Evolutionary conservation across 2,113 vertebrate species (phyloP).

Genomic region (Elephas maximus): DNA sequence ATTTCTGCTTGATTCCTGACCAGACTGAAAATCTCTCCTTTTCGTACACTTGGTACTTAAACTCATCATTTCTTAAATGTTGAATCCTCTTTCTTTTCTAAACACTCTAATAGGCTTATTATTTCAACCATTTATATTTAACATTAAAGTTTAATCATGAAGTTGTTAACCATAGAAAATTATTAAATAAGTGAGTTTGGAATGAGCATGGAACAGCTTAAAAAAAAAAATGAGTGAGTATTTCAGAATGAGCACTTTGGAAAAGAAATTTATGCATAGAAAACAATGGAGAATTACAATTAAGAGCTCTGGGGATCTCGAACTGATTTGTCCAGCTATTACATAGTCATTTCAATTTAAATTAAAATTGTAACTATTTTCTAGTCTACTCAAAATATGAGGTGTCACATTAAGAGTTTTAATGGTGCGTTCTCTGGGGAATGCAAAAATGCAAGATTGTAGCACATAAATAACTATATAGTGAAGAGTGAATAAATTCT

Average conservation of each 20-base stretch:
- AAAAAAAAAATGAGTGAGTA: slow-evolving; percentile 85
- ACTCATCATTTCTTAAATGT: slow-evolving; percentile 66
- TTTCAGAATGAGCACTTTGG: slow-evolving; percentile 86
- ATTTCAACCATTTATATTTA: slow-evolving; percentile 88
- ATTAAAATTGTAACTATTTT: slow-evolving; percentile 92
- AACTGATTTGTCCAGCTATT: slow-evolving; percentile 90
- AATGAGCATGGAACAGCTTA: slow-evolving; percentile 79
- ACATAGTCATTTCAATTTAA: slow-evolving; percentile 92
- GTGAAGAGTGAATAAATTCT: slow-evolving; percentile 84
- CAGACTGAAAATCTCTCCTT: neutral
- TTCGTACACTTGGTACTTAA: slow-evolving; percentile 40
- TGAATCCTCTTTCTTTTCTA: slow-evolving; percentile 74
- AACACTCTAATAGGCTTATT: slow-evolving; percentile 81
- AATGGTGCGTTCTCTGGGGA: slow-evolving; percentile 85
- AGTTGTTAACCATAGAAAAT: slow-evolving; percentile 87
- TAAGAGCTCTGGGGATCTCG: slow-evolving; percentile 89
- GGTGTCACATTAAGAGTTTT: slow-evolving; percentile 89
- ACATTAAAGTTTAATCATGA: slow-evolving; percentile 86
- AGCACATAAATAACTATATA: slow-evolving; percentile 85
- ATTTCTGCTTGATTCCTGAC: slow-evolving; percentile 52
- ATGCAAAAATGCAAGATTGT: slow-evolving; percentile 79
- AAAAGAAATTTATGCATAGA: slow-evolving; percentile 89
- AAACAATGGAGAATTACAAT: slow-evolving; percentile 89
- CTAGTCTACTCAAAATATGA: slow-evolving; percentile 90
- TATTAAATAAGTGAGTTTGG: slow-evolving; percentile 85